These are phyloP conservation scores for Asbolus verrucosus DNA, from an alignment of 1,140 invertebrate genomes.

Conservation along the genomic window DNA sequence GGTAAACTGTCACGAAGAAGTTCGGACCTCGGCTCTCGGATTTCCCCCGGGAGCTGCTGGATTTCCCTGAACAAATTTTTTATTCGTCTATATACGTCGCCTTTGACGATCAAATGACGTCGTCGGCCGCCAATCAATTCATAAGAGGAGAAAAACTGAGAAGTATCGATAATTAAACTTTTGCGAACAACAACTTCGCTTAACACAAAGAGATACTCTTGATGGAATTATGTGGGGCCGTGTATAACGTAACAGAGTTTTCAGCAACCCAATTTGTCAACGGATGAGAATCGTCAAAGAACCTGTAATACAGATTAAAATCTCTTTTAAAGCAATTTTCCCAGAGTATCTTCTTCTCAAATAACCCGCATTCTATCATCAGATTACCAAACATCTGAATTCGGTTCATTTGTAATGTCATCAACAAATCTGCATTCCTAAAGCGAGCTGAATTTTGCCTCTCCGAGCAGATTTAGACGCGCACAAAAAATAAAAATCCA, in stretches of 20 bases:
- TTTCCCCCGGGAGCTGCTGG: slow-evolving; percentile 40
- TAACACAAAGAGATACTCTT: not conserved
- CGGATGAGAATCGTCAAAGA: slow-evolving; percentile 46
- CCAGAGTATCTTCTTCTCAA: slow-evolving; percentile 47
- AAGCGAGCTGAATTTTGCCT: slow-evolving; percentile 12
- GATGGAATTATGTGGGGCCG: slow-evolving; percentile 18
- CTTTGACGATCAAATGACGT: slow-evolving; percentile 39
- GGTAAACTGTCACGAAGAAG: slow-evolving; percentile 45
- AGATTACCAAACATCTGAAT: slow-evolving; percentile 55
- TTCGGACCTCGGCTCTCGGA: slow-evolving; percentile 41
- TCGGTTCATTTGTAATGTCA: slow-evolving; percentile 52
- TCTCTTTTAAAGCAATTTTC: slow-evolving; percentile 55
- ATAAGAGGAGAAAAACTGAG: no score
- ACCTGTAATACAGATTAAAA: slow-evolving; percentile 53
- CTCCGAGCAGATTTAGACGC: no score
- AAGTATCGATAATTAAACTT: no score
- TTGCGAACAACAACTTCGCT: not conserved
- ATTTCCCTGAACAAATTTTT: slow-evolving; percentile 44
- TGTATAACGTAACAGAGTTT: slow-evolving; percentile 34
- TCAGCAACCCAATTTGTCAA: slow-evolving; percentile 41
- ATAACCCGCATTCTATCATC: slow-evolving; percentile 56
- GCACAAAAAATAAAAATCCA: slow-evolving; percentile 10
- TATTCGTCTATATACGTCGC: slow-evolving; percentile 42
- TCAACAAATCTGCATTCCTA: slow-evolving; percentile 35
- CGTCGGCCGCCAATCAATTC: not conserved